Conservation (phyloP, 2,888 invertebrate species). For the Malthinus seriepunctatus region DNA sequence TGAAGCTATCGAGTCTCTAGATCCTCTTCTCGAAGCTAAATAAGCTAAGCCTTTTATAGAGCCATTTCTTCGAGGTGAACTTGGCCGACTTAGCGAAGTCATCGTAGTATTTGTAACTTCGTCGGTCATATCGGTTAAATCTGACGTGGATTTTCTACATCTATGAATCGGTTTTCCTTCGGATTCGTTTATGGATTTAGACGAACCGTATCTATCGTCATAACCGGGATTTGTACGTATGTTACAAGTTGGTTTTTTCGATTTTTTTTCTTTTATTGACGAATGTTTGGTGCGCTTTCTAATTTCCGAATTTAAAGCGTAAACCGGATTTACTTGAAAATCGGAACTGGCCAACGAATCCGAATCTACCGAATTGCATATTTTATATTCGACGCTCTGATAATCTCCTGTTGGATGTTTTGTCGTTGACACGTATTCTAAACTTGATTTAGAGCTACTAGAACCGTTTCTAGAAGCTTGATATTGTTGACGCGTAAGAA, state of each 20-base stretch:
- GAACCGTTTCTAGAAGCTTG: conserved; percentile 50
- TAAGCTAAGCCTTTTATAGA: conserved; percentile 75
- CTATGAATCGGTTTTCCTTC: conserved; percentile 54
- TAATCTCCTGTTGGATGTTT: conserved; percentile 50
- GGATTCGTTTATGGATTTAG: conserved; percentile 52
- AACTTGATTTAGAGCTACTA: conserved; percentile 47
- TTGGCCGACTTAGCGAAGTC: conserved; percentile 64
- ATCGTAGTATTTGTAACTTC: conserved; percentile 61
- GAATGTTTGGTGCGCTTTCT: conserved; percentile 40
- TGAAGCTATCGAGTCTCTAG: conserved; percentile 68
- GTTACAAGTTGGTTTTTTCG: conserved; percentile 50
- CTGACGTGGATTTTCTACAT: conserved; percentile 77
- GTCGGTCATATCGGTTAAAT: conserved; percentile 67
- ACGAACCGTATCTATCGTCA: conserved; percentile 55
- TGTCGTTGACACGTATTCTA: conserved; percentile 50
- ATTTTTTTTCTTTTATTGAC: conserved; percentile 48
- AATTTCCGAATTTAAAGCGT: conserved; percentile 22
- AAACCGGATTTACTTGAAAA: conserved; percentile 23
- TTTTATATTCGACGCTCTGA: conserved; percentile 52
- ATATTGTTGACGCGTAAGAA: conserved; percentile 44
- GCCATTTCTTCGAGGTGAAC: conserved; percentile 71
- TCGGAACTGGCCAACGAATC: conserved; percentile 42
- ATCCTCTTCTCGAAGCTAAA: conserved; percentile 84
- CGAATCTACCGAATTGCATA: conserved; percentile 50
- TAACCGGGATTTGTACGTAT: conserved; percentile 67